These are phyloP conservation scores for Atrichornis clamosus DNA, from an alignment of 2,113 vertebrate genomes.

Conservation along the genomic window DNA sequence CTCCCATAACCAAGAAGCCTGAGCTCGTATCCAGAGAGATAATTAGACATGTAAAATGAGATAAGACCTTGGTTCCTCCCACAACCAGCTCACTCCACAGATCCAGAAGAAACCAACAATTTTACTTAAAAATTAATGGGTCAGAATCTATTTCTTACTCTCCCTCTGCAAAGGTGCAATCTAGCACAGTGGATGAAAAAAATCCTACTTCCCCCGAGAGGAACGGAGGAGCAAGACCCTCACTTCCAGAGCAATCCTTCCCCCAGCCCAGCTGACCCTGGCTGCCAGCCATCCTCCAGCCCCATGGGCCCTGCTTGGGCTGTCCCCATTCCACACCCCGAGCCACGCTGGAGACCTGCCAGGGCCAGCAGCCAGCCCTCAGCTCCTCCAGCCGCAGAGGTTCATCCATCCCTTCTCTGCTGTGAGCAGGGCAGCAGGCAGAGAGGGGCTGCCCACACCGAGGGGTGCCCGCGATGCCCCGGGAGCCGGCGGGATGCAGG, in stretches of 20 bases:
- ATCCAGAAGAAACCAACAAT: neutral
- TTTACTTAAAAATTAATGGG: neutral
- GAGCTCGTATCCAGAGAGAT: neutral
- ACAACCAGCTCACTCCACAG: neutral
- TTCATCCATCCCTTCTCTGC: neutral
- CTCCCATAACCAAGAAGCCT: neutral
- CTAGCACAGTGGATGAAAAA: neutral
- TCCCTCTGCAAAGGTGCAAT: neutral
- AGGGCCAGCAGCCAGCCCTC: neutral
- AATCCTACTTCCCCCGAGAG: neutral
- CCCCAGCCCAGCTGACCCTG: neutral
- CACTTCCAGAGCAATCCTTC: neutral
- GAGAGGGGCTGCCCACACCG: neutral
- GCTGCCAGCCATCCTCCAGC: neutral
- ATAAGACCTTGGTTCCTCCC: neutral
- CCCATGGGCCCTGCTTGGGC: neutral
- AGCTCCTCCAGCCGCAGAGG: neutral
- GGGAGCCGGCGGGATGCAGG: accelerated
- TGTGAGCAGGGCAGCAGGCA: neutral
- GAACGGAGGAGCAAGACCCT: neutral
- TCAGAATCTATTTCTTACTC: neutral
- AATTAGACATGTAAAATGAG: neutral
- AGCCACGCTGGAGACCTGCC: neutral
- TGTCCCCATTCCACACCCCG: neutral
- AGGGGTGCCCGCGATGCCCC: accelerated